These are phyloP conservation scores for Pseudolycoriella hygida DNA, from an alignment of 2,888 invertebrate genomes.

Conservation along the genomic window DNA sequence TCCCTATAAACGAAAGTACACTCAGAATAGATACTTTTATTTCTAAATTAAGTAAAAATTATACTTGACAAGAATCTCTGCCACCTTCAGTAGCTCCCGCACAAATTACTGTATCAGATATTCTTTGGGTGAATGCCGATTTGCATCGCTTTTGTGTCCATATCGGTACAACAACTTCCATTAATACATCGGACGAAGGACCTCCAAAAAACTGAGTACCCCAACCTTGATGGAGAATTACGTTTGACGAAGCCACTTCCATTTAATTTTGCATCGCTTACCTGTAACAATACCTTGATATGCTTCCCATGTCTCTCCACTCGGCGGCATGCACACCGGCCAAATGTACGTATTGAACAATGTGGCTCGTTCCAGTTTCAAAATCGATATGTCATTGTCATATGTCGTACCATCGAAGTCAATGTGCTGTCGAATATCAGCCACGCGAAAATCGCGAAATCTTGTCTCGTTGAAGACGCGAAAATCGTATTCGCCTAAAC, in stretches of 20 bases:
- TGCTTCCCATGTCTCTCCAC: conserved; percentile 38
- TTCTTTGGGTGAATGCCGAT: conserved; percentile 40
- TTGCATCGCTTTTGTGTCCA: conserved; percentile 53
- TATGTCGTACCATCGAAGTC: conserved; percentile 49
- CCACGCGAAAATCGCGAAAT: conserved; percentile 48
- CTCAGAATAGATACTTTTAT: background rate
- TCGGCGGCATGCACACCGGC: conserved; percentile 68
- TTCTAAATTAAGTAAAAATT: background rate
- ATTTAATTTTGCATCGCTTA: conserved; percentile 15
- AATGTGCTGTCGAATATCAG: conserved; percentile 45
- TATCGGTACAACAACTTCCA: conserved; percentile 63
- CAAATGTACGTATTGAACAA: conserved; percentile 62
- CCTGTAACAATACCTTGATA: conserved; percentile 49
- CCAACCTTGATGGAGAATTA: conserved; percentile 39
- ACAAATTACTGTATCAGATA: conserved; percentile 53
- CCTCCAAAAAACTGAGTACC: conserved; percentile 57
- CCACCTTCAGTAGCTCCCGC: conserved; percentile 62
- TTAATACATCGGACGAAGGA: conserved; percentile 44
- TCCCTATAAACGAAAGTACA: conserved; percentile 9
- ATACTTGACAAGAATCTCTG: conserved; percentile 66
- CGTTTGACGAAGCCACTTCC: background rate
- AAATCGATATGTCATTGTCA: conserved; percentile 59
- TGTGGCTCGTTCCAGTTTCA: conserved; percentile 46
- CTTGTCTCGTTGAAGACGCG: conserved; percentile 45
- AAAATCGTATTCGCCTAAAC: conserved; percentile 72